phyloP scores from a whole-genome alignment of 2,888 invertebrate species.

The Chorisops tibialis region DNA sequence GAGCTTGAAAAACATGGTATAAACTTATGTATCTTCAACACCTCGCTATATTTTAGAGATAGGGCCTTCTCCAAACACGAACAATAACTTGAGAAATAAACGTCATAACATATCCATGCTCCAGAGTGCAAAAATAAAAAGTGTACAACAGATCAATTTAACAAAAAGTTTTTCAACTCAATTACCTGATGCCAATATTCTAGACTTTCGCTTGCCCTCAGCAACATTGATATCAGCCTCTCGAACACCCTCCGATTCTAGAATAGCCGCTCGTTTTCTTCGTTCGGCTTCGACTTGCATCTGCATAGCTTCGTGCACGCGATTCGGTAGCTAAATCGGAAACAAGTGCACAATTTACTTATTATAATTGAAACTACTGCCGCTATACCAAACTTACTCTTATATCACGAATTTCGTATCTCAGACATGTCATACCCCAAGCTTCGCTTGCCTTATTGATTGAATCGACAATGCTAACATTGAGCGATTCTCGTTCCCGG shows the following conservation, averaged over 20 bases:
- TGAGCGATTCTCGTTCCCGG: slow-evolving; percentile 91
- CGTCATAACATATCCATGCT: too few relatives aligned
- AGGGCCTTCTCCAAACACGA: too few relatives aligned
- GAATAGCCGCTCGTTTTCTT: slow-evolving; percentile 90
- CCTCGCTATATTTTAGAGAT: too few relatives aligned
- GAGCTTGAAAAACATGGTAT: too few relatives aligned
- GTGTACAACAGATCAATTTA: too few relatives aligned
- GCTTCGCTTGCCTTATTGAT: slow-evolving; percentile 98
- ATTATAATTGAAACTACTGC: not conserved
- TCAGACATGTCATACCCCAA: slow-evolving; percentile 95
- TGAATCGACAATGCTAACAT: slow-evolving; percentile 89
- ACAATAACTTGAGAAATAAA: too few relatives aligned
- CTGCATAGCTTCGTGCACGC: slow-evolving; percentile 99
- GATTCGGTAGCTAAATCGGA: slow-evolving; percentile 69
- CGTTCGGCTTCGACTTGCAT: slow-evolving; percentile 99
- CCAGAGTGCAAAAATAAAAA: too few relatives aligned
- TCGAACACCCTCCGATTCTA: slow-evolving; percentile 93
- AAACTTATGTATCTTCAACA: too few relatives aligned
- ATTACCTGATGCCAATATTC: slow-evolving; percentile 86
- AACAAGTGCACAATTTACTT: slow-evolving; percentile 34
- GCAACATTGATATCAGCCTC: slow-evolving; percentile 96
- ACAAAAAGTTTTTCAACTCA: too few relatives aligned
- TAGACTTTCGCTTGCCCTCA: slow-evolving; percentile 87
- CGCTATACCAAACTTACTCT: slow-evolving; percentile 38
- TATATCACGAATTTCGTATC: slow-evolving; percentile 85